These are phyloP conservation scores for Anhinga anhinga DNA, from an alignment of 2,113 vertebrate genomes.

Conservation along the genomic window DNA sequence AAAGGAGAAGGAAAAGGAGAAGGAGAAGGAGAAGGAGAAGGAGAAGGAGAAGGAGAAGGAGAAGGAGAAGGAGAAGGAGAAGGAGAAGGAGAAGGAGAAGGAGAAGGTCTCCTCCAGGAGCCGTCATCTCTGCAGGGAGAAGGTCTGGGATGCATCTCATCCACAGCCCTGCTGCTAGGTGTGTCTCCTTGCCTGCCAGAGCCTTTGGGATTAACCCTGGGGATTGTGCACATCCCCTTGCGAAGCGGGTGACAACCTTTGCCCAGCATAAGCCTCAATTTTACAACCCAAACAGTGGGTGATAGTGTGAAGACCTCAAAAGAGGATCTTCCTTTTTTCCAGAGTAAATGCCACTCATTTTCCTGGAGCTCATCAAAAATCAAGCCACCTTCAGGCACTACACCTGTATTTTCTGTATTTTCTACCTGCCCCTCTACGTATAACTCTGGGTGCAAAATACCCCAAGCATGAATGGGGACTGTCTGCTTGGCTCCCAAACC, in stretches of 20 bases:
- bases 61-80: no score
- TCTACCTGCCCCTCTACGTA: not conserved
- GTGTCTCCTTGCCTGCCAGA: not conserved
- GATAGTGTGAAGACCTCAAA: not conserved
- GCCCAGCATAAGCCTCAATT: not conserved
- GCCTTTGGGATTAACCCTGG: not conserved
- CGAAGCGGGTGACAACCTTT: not conserved
- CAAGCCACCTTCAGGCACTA: not conserved
- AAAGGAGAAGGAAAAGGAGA: no score
- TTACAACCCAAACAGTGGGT: not conserved
- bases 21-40: no score
- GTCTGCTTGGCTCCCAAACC: not conserved
- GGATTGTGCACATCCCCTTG: no score
- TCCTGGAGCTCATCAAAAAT: not conserved
- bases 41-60: no score
- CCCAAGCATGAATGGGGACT: no score
- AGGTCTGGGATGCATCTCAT: not conserved
- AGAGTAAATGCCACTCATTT: not conserved
- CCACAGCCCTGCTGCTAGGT: not conserved
- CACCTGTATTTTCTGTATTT: not conserved
- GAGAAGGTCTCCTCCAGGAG: not conserved
- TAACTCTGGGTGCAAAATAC: not conserved
- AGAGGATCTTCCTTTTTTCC: not conserved
- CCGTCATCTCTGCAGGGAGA: not conserved
- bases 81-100: no score